A percentile compares a stretch with the other conserved stretches of the same genome.
Evolutionary conservation across 2,797 vertebrate species (phyloP).

Genomic region (Lithobates sylvaticus): DNA sequence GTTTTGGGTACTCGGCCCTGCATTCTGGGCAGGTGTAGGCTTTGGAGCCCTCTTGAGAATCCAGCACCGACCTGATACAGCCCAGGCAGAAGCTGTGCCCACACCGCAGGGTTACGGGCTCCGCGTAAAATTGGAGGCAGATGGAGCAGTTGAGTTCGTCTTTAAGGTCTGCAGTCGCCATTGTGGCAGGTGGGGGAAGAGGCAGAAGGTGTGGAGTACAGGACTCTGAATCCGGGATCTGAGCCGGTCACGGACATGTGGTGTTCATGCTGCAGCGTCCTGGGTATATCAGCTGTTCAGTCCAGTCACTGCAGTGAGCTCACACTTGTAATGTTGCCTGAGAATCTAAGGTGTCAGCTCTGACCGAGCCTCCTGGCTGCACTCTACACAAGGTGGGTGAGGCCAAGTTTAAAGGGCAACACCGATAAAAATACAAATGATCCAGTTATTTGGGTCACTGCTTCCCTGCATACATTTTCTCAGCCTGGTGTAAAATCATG

Average conservation of each 20-base stretch:
- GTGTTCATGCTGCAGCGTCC: neutral
- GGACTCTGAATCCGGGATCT: neutral
- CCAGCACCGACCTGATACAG: conserved; percentile 71
- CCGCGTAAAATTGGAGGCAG: conserved; percentile 42
- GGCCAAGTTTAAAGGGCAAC: neutral
- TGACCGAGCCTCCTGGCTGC: neutral
- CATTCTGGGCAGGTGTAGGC: conserved; percentile 50
- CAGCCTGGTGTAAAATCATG: too few relatives aligned
- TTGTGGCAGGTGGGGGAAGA: neutral
- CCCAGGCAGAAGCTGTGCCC: conserved; percentile 51
- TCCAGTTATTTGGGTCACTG: neutral
- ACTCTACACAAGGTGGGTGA: neutral
- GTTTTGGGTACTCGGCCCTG: conserved; percentile 65
- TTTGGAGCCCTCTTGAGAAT: conserved; percentile 44
- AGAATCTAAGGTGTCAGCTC: neutral
- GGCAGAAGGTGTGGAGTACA: neutral
- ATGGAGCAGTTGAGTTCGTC: conserved; percentile 55
- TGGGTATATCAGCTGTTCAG: neutral
- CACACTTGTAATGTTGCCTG: neutral
- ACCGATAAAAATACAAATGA: neutral
- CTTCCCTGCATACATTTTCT: neutral
- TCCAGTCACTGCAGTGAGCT: neutral
- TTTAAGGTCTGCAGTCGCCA: conserved; percentile 42
- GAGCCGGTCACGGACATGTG: neutral
- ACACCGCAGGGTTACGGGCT: conserved; percentile 39